phyloP scores from a whole-genome alignment of 2,113 vertebrate genomes.

The Oxyura jamaicensis region DNA sequence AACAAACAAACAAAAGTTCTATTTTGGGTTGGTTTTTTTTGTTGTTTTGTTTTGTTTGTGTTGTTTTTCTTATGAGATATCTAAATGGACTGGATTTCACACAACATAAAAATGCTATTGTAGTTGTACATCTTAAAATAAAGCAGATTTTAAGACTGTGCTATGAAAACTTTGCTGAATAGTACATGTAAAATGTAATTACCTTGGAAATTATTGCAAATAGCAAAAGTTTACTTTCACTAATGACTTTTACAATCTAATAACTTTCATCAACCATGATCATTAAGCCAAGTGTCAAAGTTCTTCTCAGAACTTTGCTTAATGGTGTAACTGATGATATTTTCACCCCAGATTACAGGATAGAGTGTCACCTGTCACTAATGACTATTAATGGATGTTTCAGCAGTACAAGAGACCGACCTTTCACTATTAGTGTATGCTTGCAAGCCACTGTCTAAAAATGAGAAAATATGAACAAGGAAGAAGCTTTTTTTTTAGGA shows the following conservation, averaged over 20 bases:
- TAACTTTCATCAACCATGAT: background rate
- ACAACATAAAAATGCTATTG: background rate
- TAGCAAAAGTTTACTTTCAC: conserved; percentile 3
- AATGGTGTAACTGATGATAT: background rate
- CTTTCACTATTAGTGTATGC: background rate
- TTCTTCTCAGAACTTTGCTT: background rate
- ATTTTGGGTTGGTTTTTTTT: background rate
- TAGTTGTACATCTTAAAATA: background rate
- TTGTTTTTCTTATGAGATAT: background rate
- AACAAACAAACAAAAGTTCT: background rate
- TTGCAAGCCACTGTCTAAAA: background rate
- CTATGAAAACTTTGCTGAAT: background rate
- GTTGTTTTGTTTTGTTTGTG: background rate
- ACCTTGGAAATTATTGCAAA: background rate
- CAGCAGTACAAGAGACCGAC: background rate
- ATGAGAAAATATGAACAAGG: background rate
- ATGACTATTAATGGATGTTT: background rate
- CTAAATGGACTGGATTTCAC: background rate
- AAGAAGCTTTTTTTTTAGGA: background rate
- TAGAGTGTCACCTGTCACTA: background rate
- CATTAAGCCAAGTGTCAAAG: background rate
- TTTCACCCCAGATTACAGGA: background rate
- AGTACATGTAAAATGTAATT: conserved; percentile 1
- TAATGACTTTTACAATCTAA: conserved; percentile 1
- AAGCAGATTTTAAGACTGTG: background rate